Base-by-base conservation (phyloP, 1,140 invertebrate genomes). In the Harlomillsia oculata region DNA sequence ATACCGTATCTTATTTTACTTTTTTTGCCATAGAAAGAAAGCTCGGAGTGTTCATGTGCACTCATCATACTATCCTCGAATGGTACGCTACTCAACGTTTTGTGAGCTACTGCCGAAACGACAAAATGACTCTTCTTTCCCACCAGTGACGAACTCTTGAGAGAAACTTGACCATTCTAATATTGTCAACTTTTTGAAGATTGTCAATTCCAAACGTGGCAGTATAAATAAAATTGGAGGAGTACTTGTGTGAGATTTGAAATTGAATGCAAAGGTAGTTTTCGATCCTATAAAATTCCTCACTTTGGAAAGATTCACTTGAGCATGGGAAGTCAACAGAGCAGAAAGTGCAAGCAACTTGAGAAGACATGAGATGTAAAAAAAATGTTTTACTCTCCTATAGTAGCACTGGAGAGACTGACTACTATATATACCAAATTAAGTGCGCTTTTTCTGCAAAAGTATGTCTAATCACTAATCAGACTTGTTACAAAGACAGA, bases 271-370 rank as follows among this genome's bases (percentile, higher is more conserved):
- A 18, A 48, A 21, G 30, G 28, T 48, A 28, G 30, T 32, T 34
- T n/a, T 34, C 32, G n/a, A n/a, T n/a, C n/a, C n/a, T n/a, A n/a
- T n/a, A n/a, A n/a, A n/a, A n/a, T n/a, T n/a, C n/a, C 32, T 34
- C 32, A 9, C 32, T 34, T n/a, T 34, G 32, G 28, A 48, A 48
- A 48, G 45, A 32, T 32, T 48, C 45, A 34, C 8, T 32, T 28
- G 5, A 48, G 45, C 30, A 48, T 48, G 28, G 18, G 45, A 48
- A 32, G 45, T 44, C 53, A 56, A 18, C 44, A 36, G 44, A 56
- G 28, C 53, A 56, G 53, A 56, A 56, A 56, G 53, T 56, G 53
- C 53, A 56, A 56, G 43, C 40, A 56, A 56, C 53, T 56, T 56
- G 46, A 37, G 28, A 37, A 56, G 41, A 39, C 26, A 26, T 51